A percentile compares a stretch with the other conserved stretches of the same genome.
These are phyloP conservation scores for Hydrotaea cyrtoneurina DNA, from an alignment of 2,888 invertebrate genomes.

Conservation along the genomic window DNA sequence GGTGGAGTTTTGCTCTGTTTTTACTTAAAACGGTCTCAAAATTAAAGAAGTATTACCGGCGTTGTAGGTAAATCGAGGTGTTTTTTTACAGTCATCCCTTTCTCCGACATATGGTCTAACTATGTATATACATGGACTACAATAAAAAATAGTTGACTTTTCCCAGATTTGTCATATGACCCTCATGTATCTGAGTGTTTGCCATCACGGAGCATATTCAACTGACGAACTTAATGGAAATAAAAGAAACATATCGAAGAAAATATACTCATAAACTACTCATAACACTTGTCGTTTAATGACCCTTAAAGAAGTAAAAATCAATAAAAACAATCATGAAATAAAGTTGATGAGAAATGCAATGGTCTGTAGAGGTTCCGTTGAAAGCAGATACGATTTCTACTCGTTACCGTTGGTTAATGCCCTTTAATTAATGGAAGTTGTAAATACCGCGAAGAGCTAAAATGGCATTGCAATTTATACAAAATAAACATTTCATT, in stretches of 20 bases:
- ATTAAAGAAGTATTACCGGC: too few relatives aligned
- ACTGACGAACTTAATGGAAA: neutral
- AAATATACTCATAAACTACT: slow-evolving; percentile 6
- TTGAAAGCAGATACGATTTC: neutral
- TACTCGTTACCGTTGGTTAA: neutral
- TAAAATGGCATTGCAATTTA: slow-evolving; percentile 24
- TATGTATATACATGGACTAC: too few relatives aligned
- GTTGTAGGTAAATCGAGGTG: too few relatives aligned
- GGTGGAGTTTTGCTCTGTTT: too few relatives aligned
- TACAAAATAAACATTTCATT: slow-evolving; percentile 5
- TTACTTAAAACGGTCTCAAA: too few relatives aligned
- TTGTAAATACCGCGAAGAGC: slow-evolving; percentile 7
- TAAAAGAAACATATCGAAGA: slow-evolving; percentile 1
- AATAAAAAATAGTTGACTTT: too few relatives aligned
- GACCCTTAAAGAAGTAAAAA: slow-evolving; percentile 30
- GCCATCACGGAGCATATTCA: neutral
- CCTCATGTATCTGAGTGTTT: neutral
- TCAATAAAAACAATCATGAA: slow-evolving; percentile 35
- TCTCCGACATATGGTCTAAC: too few relatives aligned
- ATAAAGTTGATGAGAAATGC: slow-evolving; percentile 15
- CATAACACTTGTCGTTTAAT: slow-evolving; percentile 21
- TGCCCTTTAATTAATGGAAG: neutral
- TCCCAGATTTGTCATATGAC: neutral
- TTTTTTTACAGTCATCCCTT: too few relatives aligned
- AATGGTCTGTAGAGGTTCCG: slow-evolving; percentile 17